These are phyloP conservation scores for Hippocampus kuda DNA, from an alignment of 2,797 vertebrate species.

Conservation along the genomic window DNA sequence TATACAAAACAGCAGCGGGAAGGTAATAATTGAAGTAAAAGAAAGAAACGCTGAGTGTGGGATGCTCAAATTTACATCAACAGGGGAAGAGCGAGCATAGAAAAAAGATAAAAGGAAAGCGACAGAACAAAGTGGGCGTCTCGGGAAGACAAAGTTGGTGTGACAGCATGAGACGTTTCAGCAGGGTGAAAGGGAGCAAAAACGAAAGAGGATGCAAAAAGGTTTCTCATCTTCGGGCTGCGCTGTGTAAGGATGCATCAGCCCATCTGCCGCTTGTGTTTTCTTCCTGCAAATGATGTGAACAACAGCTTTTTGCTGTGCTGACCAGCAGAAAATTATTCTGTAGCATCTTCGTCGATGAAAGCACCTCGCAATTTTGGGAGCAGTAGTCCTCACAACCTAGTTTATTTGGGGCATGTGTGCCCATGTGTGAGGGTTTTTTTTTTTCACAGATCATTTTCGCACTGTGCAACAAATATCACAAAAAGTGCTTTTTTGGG, in stretches of 20 bases:
- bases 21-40: neutral
- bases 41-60: neutral
- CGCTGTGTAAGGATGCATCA: conserved; percentile 39
- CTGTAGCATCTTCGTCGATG: neutral
- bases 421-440: too few relatives aligned
- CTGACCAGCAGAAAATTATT: conserved; percentile 37
- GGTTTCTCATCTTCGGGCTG: conserved; percentile 39
- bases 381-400: too few relatives aligned
- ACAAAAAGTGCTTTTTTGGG: too few relatives aligned
- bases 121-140: conserved; percentile 16
- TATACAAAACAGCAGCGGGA: neutral
- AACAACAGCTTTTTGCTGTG: conserved; percentile 48
- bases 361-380: too few relatives aligned
- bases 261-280: conserved; percentile 53
- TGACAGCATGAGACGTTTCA: conserved; percentile 10
- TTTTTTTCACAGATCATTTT: too few relatives aligned
- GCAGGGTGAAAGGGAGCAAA: conserved; percentile 19
- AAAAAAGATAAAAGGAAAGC: conserved; percentile 13
- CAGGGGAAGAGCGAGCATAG: conserved; percentile 15
- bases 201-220: conserved; percentile 36
- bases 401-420: too few relatives aligned
- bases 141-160: conserved; percentile 16
- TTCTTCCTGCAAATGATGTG: conserved; percentile 40
- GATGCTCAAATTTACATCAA: neutral
- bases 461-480: too few relatives aligned